These are phyloP conservation scores for Melanargia galathea DNA, from an alignment of 2,888 invertebrate species.

Conservation along the genomic window DNA sequence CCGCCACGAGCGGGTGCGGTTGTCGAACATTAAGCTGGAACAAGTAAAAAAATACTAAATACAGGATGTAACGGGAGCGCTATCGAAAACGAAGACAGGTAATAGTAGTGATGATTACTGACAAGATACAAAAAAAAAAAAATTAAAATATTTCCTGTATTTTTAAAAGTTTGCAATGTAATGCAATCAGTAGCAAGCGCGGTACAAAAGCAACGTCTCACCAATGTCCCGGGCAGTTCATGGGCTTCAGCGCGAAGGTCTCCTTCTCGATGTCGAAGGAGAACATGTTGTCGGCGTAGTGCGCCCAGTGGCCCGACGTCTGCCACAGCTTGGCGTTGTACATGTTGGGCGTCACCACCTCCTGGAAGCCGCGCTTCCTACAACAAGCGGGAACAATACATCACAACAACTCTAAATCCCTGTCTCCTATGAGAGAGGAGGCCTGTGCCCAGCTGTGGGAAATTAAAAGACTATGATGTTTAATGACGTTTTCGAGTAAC, in stretches of 20 bases:
- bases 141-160: no score
- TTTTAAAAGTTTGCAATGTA: no score
- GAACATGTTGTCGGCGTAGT: constrained; percentile 98
- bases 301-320: constrained; percentile 99
- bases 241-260: constrained; percentile 97
- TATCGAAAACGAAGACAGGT: no score
- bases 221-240: constrained; percentile 99
- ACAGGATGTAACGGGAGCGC: no score
- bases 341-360: constrained; percentile 97
- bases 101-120: no score
- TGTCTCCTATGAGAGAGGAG: no score
- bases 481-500: no score
- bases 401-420: background rate
- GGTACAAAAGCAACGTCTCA: constrained; percentile 56
- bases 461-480: no score
- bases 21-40: constrained; percentile 87
- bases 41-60: no score
- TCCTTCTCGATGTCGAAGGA: constrained; percentile 98
- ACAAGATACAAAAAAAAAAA: no score
- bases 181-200: background rate
- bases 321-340: constrained; percentile 98
- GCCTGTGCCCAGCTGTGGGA: no score
- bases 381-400: background rate
- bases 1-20: constrained; percentile 93
- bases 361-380: constrained; percentile 92